These are phyloP conservation scores for Stegodyphus dumicola DNA, from an alignment of 1,140 invertebrate genomes.

Conservation along the genomic window DNA sequence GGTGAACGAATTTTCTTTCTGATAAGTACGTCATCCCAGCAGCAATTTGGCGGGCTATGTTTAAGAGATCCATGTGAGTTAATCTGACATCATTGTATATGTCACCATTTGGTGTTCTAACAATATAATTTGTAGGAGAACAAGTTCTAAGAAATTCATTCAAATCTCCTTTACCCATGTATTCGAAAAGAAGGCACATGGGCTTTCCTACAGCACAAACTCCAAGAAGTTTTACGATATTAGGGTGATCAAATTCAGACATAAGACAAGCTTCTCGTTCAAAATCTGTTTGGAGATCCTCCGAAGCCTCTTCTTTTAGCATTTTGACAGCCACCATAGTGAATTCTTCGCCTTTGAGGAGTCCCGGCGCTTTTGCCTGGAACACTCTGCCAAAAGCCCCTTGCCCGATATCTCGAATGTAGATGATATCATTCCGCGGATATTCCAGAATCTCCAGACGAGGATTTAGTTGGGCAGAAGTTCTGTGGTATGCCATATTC, in stretches of 20 bases:
- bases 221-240: constrained; percentile 90
- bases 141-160: constrained; percentile 86
- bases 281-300: constrained; percentile 93
- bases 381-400: constrained; percentile 97
- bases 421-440: constrained; percentile 95
- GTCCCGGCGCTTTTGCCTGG: constrained; percentile 88
- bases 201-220: constrained; percentile 91
- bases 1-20: constrained; percentile 94
- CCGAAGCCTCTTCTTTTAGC: constrained; percentile 95
- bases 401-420: constrained; percentile 91
- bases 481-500: constrained; percentile 88
- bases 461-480: constrained; percentile 85
- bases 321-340: constrained; percentile 96
- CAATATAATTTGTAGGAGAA: constrained; percentile 78
- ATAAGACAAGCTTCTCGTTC: constrained; percentile 92
- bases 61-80: constrained; percentile 81
- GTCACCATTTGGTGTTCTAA: constrained; percentile 72
- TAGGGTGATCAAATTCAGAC: constrained; percentile 92
- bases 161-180: constrained; percentile 89
- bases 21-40: constrained; percentile 96
- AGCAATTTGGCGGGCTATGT: constrained; percentile 82
- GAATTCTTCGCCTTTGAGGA: constrained; percentile 86
- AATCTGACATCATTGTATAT: constrained; percentile 71
- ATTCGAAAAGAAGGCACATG: constrained; percentile 95
- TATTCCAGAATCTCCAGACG: constrained; percentile 94